Evolutionary conservation across 1,140 invertebrate genomes (phyloP), one percentile per base, ranked within the genome.

Genomic region (Panonychus citri): DNA sequence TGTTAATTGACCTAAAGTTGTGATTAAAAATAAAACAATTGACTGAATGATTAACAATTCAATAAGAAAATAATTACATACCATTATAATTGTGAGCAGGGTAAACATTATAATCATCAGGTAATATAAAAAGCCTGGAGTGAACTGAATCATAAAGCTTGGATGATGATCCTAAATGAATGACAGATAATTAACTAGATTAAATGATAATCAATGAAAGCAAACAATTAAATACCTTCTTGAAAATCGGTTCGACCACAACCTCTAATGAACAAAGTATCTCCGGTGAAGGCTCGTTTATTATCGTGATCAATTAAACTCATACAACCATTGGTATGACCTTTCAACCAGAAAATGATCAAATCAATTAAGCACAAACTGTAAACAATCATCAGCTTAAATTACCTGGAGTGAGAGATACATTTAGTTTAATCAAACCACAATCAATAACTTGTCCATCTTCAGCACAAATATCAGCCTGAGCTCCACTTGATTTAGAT

Each of bases 31-130:
- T n/a, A n/a, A n/a, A n/a, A n/a, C n/a, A n/a, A n/a, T n/a, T n/a
- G n/a, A n/a, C n/a, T n/a, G n/a, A n/a, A n/a, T n/a, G n/a, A n/a
- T n/a, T n/a, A 34, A 34, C 5, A 0, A 7, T 34, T 7, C 12
- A 12, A 34, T 34, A 1, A 7, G 30, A 34, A 34, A 34, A 34
- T 34, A 34, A 12, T 34, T 34, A 34, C 12, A 7, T 1, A 34
- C 30, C 81, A 68, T 81, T 85, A 66, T 98, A 98, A 70, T 98
- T 91, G 73, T 96, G 93, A 3, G 89, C 91, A 1, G 90, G 91
- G 72, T 83, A 96, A 0, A 97, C 66, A 7, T 76, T 72, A 66
- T 78, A 95, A 65, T 87, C 75, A 34, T 81, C 78, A 1, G 93
- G 90, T 15, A 98, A 69, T 12, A 77, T 77, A 64, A 96, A 87